Percentiles rank a stretch among this genome's conserved stretches.
phyloP scores from a whole-genome alignment of 2,888 invertebrate genomes.

The Emmelina monodactyla region DNA sequence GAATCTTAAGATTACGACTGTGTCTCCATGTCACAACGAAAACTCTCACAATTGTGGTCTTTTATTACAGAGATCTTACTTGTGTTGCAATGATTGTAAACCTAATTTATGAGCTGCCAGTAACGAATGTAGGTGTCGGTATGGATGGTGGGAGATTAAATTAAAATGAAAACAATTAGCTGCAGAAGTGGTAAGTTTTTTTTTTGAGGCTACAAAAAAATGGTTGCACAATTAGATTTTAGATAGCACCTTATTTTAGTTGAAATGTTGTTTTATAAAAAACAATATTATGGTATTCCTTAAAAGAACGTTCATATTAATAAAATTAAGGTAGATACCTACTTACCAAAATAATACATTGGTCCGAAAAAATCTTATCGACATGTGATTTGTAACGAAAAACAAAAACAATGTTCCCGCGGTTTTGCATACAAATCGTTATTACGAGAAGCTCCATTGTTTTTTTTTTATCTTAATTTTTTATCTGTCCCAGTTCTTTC shows the following conservation, averaged over 20 bases:
- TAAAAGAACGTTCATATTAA: no score
- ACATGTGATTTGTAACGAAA: not conserved
- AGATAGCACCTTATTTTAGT: no score
- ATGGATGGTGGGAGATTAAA: no score
- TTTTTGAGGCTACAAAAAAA: no score
- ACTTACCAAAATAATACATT: not conserved
- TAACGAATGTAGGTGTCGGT: no score
- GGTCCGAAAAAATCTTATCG: not conserved
- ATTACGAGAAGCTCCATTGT: constrained; percentile 44
- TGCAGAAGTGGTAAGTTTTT: no score
- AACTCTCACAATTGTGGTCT: constrained; percentile 35
- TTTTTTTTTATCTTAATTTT: constrained; percentile 24
- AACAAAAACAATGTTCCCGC: constrained; percentile 37
- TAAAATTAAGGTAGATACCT: not conserved
- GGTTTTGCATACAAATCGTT: constrained; percentile 52
- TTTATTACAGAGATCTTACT: not conserved
- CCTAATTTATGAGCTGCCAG: no score
- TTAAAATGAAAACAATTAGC: no score
- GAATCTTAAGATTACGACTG: no score
- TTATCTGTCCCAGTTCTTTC: constrained; percentile 3
- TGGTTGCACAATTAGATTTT: no score
- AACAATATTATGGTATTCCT: no score
- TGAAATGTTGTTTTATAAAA: no score
- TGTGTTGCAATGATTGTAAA: not conserved
- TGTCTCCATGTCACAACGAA: constrained; percentile 23